These are phyloP conservation scores for Drosophila pachea DNA, from an alignment of 1,140 invertebrate genomes.

Conservation along the genomic window DNA sequence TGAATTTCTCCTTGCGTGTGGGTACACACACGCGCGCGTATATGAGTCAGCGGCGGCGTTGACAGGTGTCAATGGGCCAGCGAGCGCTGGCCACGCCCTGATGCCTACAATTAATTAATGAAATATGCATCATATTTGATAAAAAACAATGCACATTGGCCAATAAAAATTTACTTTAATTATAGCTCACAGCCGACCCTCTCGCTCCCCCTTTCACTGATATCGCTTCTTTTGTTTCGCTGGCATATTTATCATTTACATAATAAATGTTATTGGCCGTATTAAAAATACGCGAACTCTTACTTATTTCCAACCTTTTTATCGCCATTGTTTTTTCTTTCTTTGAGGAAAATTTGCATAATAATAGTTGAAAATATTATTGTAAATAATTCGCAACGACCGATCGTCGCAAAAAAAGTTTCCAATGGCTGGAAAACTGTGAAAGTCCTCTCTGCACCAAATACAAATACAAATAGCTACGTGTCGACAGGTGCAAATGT, in stretches of 20 bases:
- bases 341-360: neutral
- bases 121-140: slow-evolving; percentile 74
- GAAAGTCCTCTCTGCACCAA: too few relatives aligned
- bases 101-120: slow-evolving; percentile 50
- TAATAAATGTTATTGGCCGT: slow-evolving; percentile 36
- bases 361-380: neutral
- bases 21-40: neutral
- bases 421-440: too few relatives aligned
- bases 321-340: slow-evolving; percentile 3
- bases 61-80: slow-evolving; percentile 52
- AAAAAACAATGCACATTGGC: slow-evolving; percentile 52
- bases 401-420: neutral
- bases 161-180: slow-evolving; percentile 60
- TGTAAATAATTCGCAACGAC: neutral
- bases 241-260: slow-evolving; percentile 28
- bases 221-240: slow-evolving; percentile 21
- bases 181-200: slow-evolving; percentile 40
- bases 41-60: slow-evolving; percentile 49
- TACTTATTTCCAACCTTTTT: neutral
- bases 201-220: slow-evolving; percentile 6
- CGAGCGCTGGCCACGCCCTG: slow-evolving; percentile 5
- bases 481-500: too few relatives aligned
- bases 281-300: slow-evolving; percentile 5
- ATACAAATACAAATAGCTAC: too few relatives aligned
- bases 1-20: too few relatives aligned